Conservation (phyloP, 2,797 vertebrate genomes). For the Orestias chungarensis region DNA sequence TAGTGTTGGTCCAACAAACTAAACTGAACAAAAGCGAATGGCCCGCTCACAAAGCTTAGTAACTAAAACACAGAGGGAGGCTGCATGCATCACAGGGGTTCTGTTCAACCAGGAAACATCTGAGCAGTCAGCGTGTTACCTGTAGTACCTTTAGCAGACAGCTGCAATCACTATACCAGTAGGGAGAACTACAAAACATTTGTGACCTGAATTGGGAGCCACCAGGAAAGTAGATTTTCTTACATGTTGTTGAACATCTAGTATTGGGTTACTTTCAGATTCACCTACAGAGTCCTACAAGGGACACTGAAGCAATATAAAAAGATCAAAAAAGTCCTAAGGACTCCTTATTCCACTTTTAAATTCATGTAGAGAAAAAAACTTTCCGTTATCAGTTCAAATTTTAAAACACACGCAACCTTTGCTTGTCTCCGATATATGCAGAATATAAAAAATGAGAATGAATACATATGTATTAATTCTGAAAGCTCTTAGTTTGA, state of each 20-base stretch:
- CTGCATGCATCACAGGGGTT: not conserved
- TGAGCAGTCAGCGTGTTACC: not conserved
- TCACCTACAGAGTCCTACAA: too few relatives aligned
- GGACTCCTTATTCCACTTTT: too few relatives aligned
- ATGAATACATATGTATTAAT: too few relatives aligned
- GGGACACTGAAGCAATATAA: too few relatives aligned
- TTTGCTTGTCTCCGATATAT: too few relatives aligned
- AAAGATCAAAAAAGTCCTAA: too few relatives aligned
- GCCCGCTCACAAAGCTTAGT: not conserved
- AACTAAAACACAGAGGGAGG: not conserved
- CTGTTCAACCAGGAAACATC: not conserved
- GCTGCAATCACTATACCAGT: not conserved
- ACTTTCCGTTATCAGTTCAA: not conserved
- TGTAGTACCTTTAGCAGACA: not conserved
- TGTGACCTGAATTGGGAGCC: not conserved
- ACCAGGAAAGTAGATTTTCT: not conserved
- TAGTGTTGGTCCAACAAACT: constrained; percentile 75
- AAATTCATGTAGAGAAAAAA: too few relatives aligned
- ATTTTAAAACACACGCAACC: not conserved
- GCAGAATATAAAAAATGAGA: too few relatives aligned
- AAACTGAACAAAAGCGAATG: constrained; percentile 26
- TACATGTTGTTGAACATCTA: not conserved
- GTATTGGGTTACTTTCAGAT: not conserved
- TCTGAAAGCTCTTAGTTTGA: not conserved
- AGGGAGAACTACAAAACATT: not conserved